These are phyloP conservation scores for Tethya wilhelma DNA, from an alignment of 37 sponge, comb jelly and placozoan species.

Conservation along the genomic window DNA sequence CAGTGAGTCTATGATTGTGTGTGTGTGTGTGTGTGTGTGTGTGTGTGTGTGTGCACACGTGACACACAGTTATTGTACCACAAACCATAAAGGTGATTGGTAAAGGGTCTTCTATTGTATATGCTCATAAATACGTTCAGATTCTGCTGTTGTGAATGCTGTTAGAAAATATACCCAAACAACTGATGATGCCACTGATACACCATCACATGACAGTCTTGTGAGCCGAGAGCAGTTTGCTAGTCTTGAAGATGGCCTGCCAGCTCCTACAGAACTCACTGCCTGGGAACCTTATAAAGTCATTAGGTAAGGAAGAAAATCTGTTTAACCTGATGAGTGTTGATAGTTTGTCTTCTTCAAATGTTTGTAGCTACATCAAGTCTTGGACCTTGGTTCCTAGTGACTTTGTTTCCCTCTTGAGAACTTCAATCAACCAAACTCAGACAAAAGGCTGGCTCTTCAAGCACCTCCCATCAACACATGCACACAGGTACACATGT, in stretches of 20 bases:
- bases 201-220: conserved; percentile 10
- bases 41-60: too few relatives aligned
- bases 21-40: too few relatives aligned
- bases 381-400: conserved; percentile 54
- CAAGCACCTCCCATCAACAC: conserved; percentile 57
- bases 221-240: conserved; percentile 18
- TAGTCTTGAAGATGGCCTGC: conserved; percentile 4
- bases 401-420: conserved; percentile 15
- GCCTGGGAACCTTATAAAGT: neutral
- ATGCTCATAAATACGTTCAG: neutral
- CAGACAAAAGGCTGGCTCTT: conserved; percentile 66
- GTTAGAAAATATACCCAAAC: neutral
- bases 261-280: conserved; percentile 3
- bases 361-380: conserved; percentile 47
- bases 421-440: conserved; percentile 14
- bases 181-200: neutral
- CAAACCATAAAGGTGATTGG: too few relatives aligned
- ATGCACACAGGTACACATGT: conserved; percentile 43
- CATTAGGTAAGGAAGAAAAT: conserved; percentile 19
- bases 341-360: too few relatives aligned
- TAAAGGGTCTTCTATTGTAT: neutral
- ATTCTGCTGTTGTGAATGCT: neutral
- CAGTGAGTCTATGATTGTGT: too few relatives aligned
- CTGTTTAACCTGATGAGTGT: too few relatives aligned
- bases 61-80: too few relatives aligned